Evolutionary conservation across 2,888 invertebrate genomes (phyloP).

Genomic region (Schizotus pectinicornis): DNA sequence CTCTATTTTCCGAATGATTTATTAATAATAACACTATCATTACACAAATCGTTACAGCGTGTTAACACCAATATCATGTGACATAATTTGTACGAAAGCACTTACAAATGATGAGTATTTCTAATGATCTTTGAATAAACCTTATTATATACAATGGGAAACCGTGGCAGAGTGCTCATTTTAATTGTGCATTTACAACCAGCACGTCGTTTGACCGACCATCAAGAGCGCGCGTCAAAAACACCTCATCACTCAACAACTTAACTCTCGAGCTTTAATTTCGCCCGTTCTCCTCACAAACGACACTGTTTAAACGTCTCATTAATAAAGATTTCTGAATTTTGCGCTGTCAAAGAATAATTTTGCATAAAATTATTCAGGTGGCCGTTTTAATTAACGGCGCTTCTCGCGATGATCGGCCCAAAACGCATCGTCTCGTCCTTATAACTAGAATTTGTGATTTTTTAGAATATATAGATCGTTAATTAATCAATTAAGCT

Average conservation of each 20-base stretch:
- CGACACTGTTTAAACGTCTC: neutral
- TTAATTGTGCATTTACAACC: too few species aligned
- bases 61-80: constrained; percentile 35
- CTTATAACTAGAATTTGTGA: constrained; percentile 23
- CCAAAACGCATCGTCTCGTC: neutral
- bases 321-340: constrained; percentile 18
- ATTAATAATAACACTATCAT: constrained; percentile 37
- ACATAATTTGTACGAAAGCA: constrained; percentile 38
- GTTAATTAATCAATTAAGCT: constrained; percentile 21
- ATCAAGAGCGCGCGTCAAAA: too few species aligned
- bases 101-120: constrained; percentile 22
- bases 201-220: too few species aligned
- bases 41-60: constrained; percentile 39
- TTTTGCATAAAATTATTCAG: constrained; percentile 20
- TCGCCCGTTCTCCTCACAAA: too few species aligned
- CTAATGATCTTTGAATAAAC: too few species aligned
- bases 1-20: constrained; percentile 27
- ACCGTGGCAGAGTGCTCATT: too few species aligned
- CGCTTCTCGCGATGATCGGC: too few species aligned
- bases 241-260: too few species aligned
- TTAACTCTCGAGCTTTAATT: too few species aligned
- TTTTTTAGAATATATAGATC: constrained; percentile 26
- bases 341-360: constrained; percentile 10
- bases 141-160: constrained; percentile 16
- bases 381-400: neutral